These are phyloP conservation scores for Falco columbarius DNA, from an alignment of 2,797 vertebrate species.

Conservation along the genomic window DNA sequence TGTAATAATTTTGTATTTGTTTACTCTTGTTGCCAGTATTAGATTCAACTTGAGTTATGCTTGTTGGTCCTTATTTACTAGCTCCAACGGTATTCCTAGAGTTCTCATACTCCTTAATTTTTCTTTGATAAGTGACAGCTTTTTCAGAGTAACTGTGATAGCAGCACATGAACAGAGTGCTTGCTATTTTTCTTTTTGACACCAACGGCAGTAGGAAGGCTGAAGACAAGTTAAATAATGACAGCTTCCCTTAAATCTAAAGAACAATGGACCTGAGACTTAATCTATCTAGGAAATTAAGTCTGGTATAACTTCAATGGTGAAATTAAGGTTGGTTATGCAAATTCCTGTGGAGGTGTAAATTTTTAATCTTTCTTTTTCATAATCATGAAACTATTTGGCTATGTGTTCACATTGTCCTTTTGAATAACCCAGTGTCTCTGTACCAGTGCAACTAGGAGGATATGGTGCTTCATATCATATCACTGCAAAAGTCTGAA, in stretches of 20 bases:
- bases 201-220: not conserved
- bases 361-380: not conserved
- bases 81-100: not conserved
- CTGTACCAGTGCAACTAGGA: not conserved
- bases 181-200: not conserved
- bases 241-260: not conserved
- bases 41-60: not conserved
- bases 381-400: not conserved
- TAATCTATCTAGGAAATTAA: not conserved
- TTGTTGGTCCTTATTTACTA: not conserved
- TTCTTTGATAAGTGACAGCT: not conserved
- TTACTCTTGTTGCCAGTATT: not conserved
- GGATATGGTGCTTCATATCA: not conserved
- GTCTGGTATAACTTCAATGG: not conserved
- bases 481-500: not conserved
- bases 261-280: not conserved
- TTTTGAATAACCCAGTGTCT: not conserved
- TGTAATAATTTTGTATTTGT: not conserved
- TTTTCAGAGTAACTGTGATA: not conserved
- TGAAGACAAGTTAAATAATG: not conserved
- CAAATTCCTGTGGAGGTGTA: not conserved
- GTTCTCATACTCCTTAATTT: not conserved
- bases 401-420: not conserved
- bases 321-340: not conserved
- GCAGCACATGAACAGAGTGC: not conserved